Evolutionary conservation across 2,113 vertebrate genomes (phyloP).

Genomic region (Entosphenus tridentatus): DNA sequence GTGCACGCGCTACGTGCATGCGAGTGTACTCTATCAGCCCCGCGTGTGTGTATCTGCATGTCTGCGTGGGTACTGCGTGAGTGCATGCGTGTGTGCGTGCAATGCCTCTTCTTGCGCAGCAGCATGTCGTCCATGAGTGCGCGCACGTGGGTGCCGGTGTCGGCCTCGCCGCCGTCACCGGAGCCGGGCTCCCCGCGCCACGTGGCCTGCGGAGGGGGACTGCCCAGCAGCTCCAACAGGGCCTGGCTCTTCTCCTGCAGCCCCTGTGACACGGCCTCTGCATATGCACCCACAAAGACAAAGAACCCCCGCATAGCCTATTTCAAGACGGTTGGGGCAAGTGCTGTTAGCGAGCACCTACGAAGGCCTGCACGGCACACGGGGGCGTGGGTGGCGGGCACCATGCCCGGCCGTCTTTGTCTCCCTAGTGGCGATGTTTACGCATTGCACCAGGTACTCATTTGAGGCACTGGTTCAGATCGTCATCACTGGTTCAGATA

Average conservation of each 20-base stretch:
- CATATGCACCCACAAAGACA: slow-evolving; percentile 2
- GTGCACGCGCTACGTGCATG: no score
- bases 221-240: slow-evolving; percentile 73
- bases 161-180: slow-evolving; percentile 41
- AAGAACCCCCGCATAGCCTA: not conserved
- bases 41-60: no score
- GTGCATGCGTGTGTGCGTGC: not conserved
- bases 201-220: slow-evolving; percentile 29
- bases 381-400: no score
- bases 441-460: no score
- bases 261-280: slow-evolving; percentile 37
- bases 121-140: slow-evolving; percentile 96
- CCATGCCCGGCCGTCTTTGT: no score
- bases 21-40: no score
- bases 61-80: no score
- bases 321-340: not conserved
- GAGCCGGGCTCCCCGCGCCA: not conserved
- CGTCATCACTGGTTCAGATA: no score
- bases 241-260: slow-evolving; percentile 72
- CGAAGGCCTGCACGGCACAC: no score
- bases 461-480: no score
- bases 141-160: slow-evolving; percentile 76
- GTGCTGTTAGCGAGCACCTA: not conserved
- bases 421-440: no score
- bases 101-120: slow-evolving; percentile 78